Percentiles rank a stretch among this genome's conserved stretches.
phyloP scores from a whole-genome alignment of 2,113 vertebrate genomes.

The Morone saxatilis region DNA sequence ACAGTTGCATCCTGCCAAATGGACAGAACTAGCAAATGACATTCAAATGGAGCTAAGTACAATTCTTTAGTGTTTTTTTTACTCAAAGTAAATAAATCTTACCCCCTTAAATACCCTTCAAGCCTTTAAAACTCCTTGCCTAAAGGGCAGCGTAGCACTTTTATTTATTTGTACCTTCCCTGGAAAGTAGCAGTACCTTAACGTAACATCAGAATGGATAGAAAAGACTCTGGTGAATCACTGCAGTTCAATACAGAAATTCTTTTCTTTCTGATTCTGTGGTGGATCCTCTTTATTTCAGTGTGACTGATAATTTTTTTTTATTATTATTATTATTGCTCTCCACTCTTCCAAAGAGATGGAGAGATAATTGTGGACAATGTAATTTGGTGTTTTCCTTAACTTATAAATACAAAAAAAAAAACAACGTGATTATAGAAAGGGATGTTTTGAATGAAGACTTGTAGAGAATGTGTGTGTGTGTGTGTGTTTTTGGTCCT shows the following conservation, averaged over 20 bases:
- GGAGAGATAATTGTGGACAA: conserved; percentile 39
- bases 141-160: conserved; percentile 78
- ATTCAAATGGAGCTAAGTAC: conserved; percentile 57
- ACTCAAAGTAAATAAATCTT: conserved; percentile 44
- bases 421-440: conserved; percentile 10
- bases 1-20: conserved; percentile 8
- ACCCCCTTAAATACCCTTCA: conserved; percentile 39
- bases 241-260: background rate
- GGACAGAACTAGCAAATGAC: conserved; percentile 55
- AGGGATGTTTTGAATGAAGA: conserved; percentile 41
- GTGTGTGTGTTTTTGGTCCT: conserved; percentile 13
- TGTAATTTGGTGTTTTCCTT: conserved; percentile 57
- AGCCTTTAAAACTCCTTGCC: conserved; percentile 72
- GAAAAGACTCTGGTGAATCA: conserved; percentile 8
- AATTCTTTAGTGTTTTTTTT: conserved; percentile 47
- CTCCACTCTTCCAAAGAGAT: conserved; percentile 68
- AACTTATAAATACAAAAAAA: conserved; percentile 38
- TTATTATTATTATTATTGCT: background rate
- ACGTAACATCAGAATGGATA: conserved; percentile 42
- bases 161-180: conserved; percentile 75
- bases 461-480: conserved; percentile 26
- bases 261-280: conserved; percentile 46
- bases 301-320: conserved; percentile 63
- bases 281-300: conserved; percentile 55
- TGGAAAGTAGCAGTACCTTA: conserved; percentile 67